Evolutionary conservation across 2,888 invertebrate genomes (phyloP), one percentile per base, ranked within the genome.

Genomic region (Ormyrus rosae): DNA sequence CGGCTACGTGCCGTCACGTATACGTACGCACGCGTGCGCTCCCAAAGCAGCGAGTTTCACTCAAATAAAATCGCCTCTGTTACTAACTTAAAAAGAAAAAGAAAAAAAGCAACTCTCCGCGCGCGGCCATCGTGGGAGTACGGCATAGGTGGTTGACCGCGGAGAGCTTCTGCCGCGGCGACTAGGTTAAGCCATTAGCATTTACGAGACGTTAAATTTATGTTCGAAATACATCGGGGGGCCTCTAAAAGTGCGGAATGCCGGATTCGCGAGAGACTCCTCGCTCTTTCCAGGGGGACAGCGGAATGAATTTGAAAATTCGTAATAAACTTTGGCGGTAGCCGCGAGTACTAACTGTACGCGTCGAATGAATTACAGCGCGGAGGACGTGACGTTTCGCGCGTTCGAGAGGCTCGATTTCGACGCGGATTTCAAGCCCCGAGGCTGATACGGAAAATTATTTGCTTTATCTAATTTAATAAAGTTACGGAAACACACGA

Each of bases 1-100:
- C 75, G 83, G 81, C 82, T 84, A 84, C 85, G 83, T 89, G 87
- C 86, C 85, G 84, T 87, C 88, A 88, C 89, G 89, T 89, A 87
- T 85, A 13, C 13, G 34, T 34, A 34, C 3, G 34, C 19, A 19
- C 6, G 19, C 45, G 34, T 53, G 80, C 83, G 83, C 61, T 53
- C 34, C 34, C 64, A n/a, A 50, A 13, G 34, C 19, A 34, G 5
- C 19, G 53, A 76, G 68, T 87, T 88, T 86, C 84, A 85, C 85
- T 84, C 83, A 85, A 87, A 85, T 86, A 85, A 86, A 87, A 88
- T 88, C 85, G 86, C 34, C 34, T 34, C 34, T 34, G 34, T 34
- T 34, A 34, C 34, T 34, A 34, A 34, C 34, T 34, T 34, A 4
- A 34, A 34, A 34, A 34, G 3, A 4, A 34, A 34, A 1, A 34